Evolutionary conservation across 64 coral and sea anemone species (phyloP).

Genomic region (Porites australiensis): DNA sequence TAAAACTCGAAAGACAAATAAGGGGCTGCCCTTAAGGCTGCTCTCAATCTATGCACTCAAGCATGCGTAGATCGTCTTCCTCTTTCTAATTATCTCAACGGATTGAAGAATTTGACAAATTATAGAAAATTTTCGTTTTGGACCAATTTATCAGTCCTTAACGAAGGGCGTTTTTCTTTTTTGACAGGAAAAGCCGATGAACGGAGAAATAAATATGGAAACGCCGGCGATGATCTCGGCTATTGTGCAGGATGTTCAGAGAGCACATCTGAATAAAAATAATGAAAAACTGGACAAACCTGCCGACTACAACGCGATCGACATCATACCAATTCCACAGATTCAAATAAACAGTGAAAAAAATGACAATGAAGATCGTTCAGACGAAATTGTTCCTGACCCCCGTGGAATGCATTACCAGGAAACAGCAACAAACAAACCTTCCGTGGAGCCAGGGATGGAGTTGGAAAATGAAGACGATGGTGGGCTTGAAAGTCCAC

Average conservation of each 20-base stretch:
- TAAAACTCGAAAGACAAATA: too few species aligned
- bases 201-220: conserved; percentile 70
- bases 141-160: neutral
- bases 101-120: too few species aligned
- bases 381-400: neutral
- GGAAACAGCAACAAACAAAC: neutral
- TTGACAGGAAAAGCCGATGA: conserved; percentile 64
- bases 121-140: neutral
- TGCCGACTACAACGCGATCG: neutral
- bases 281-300: neutral
- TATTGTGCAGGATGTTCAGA: conserved; percentile 82
- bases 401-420: neutral
- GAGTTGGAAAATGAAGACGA: conserved; percentile 20
- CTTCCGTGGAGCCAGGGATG: neutral
- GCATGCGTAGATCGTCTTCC: too few species aligned
- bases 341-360: neutral
- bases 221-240: conserved; percentile 86
- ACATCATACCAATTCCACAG: conserved; percentile 11
- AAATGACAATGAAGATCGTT: conserved; percentile 4
- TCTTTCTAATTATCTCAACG: too few species aligned
- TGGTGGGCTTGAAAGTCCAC: neutral
- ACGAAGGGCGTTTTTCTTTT: neutral
- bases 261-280: neutral
- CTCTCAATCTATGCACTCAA: too few species aligned
- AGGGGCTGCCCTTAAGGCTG: too few species aligned